A percentile compares a stretch with the other conserved stretches of the same genome.
phyloP scores from a whole-genome alignment of 2,797 vertebrate species.

The Eurystomus glaucurus region DNA sequence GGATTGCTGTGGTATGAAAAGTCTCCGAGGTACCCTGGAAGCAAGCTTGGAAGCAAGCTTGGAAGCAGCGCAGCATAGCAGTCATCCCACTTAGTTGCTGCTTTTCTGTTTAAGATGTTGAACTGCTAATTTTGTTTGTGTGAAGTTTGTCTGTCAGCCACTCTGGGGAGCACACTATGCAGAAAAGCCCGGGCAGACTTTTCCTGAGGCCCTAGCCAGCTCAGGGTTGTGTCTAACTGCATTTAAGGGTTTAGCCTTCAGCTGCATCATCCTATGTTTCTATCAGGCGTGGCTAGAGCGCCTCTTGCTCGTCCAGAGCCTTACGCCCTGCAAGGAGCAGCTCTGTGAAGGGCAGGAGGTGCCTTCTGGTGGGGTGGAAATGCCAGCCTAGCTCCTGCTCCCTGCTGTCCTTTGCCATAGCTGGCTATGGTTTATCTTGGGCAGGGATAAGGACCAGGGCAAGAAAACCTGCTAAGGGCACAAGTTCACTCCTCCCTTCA shows the following conservation, averaged over 20 bases:
- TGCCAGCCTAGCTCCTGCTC: background rate
- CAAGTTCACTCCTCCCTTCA: background rate
- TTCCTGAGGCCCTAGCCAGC: background rate
- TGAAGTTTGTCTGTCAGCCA: background rate
- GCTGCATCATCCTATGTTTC: background rate
- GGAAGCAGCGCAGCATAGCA: background rate
- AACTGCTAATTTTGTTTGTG: background rate
- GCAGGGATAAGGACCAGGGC: background rate
- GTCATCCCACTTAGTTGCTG: background rate
- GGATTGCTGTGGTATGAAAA: background rate
- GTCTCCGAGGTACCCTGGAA: background rate
- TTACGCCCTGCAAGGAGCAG: background rate
- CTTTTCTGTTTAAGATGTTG: background rate
- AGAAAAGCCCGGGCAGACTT: background rate
- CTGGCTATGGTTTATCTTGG: background rate
- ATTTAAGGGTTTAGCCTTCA: background rate
- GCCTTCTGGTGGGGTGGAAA: background rate
- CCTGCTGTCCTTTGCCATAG: rapidly evolving
- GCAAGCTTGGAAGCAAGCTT: background rate
- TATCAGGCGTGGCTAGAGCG: background rate
- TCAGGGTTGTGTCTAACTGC: background rate
- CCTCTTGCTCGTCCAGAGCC: rapidly evolving
- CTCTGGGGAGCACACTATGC: rapidly evolving
- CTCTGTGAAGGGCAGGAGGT: background rate
- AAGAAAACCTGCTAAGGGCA: rapidly evolving